These are phyloP conservation scores for Corydoras sp. DNA, from an alignment of 2,113 vertebrate genomes.

Conservation along the genomic window DNA sequence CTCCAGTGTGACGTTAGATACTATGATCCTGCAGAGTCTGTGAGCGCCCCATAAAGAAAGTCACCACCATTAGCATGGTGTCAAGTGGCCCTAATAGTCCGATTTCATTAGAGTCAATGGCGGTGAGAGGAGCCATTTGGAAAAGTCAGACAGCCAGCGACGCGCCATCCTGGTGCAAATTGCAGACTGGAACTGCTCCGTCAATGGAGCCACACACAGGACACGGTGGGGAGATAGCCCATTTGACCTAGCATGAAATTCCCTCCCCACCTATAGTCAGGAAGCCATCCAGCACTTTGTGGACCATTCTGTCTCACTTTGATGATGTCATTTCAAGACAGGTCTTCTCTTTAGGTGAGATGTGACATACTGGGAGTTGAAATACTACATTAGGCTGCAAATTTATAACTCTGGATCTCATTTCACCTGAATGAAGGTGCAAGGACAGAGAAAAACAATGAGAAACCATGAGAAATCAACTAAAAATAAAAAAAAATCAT, in stretches of 20 bases:
- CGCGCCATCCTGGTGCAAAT: conserved; percentile 45
- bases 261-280: conserved; percentile 26
- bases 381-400: conserved; percentile 35
- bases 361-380: conserved; percentile 6
- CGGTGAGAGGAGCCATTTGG: conserved; percentile 78
- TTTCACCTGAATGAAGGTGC: too few species aligned
- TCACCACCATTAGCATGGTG: conserved; percentile 74
- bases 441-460: not conserved
- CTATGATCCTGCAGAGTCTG: conserved; percentile 40
- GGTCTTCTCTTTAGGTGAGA: conserved; percentile 1
- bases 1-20: conserved; percentile 29
- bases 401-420: conserved; percentile 47
- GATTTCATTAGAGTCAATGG: conserved; percentile 82
- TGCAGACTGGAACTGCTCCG: conserved; percentile 57
- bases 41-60: conserved; percentile 61
- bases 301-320: conserved; percentile 32
- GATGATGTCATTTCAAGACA: conserved; percentile 40
- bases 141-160: conserved; percentile 68
- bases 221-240: conserved; percentile 38
- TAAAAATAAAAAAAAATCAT: not conserved
- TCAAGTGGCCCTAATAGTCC: conserved; percentile 74
- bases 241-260: conserved; percentile 44
- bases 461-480: not conserved
- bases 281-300: conserved; percentile 18
- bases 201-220: conserved; percentile 46